phyloP scores from a whole-genome alignment of 2,797 vertebrate species.

The Zonotrichia albicollis region DNA sequence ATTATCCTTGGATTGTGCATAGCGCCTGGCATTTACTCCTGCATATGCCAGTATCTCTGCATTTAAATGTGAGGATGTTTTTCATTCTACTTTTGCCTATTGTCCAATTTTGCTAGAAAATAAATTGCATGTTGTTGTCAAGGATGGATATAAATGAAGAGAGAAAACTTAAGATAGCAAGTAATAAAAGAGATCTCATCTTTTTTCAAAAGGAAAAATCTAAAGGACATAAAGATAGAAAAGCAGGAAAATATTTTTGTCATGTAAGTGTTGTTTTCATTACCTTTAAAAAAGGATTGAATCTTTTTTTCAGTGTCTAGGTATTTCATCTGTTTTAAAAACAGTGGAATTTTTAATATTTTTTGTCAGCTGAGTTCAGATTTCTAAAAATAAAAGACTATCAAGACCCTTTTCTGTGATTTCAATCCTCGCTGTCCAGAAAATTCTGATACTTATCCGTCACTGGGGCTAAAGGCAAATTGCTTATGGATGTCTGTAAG shows the following conservation, averaged over 20 bases:
- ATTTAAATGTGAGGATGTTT: conserved; percentile 28
- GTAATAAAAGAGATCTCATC: not conserved
- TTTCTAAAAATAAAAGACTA: conserved; percentile 1
- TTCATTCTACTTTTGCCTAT: conserved; percentile 19
- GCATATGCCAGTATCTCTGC: not conserved
- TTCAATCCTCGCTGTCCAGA: conserved; percentile 7
- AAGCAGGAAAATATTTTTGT: not conserved
- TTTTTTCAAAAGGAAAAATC: not conserved
- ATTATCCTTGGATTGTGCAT: not conserved
- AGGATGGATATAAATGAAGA: conserved; percentile 37
- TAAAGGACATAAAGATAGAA: not conserved
- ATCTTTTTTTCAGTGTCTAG: not conserved
- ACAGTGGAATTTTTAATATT: not conserved
- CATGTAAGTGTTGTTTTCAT: not conserved
- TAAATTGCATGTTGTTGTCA: conserved; percentile 30
- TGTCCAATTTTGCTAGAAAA: conserved; percentile 22
- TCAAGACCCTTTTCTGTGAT: not conserved
- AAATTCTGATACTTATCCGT: conserved; percentile 7
- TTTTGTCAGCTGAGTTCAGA: not conserved
- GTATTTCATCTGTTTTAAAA: not conserved
- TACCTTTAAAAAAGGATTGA: not conserved
- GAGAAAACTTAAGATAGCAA: conserved; percentile 20
- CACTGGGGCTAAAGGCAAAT: not conserved
- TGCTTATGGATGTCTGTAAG: not conserved
- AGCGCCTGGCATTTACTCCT: not conserved